Base-by-base conservation (phyloP, 2,888 invertebrate species). In the Pristionchus exspectatus region DNA sequence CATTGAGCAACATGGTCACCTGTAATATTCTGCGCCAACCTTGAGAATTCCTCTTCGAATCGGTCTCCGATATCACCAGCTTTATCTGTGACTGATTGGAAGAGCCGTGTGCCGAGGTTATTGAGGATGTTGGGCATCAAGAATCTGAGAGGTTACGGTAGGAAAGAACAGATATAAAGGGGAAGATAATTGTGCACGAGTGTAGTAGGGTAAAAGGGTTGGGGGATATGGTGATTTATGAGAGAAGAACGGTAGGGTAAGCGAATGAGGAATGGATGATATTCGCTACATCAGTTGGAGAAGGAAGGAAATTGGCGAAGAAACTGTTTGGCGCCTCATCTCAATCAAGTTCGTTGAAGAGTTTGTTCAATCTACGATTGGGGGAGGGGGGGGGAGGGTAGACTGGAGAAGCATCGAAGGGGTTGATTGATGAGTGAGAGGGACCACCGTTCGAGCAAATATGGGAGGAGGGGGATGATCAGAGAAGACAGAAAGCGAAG, bases 61-160 rank as follows among this genome's bases (percentile, higher is more conserved):
- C 91, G 92, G 30, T 92, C 93, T 4, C 93, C 93, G n/a, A 93
- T 88, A 77, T 92, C 92, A 18, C 93, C 93, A 33, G 93, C 93
- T 66, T 91, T 92, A 74, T 93, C 92, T 18, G 93, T 91, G 16
- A 93, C 92, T 0, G 93, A 93, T 89, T 93, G 92, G 90, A 92
- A 92, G 12, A 92, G 90, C 0, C 91, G 89, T 3, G 92, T 91
- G 0, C 92, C 92, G 50, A 92, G 90, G 54, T 93, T 92, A 66
- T 92, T 92, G 44, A 93, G 90, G 92, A 93, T 92, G 21, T 90
- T 90, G 30, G 90, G 87, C 91, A 90, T 91, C 7, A 54, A n/a
- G 33, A 27, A 63, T 66, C 86, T 86, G 66, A 87, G 24, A 72
- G 33, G 33, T 69, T 69, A 69, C 69, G 7, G 69, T 27, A 12